Conservation (phyloP, 2,888 invertebrate species). For the Muscina levida region DNA sequence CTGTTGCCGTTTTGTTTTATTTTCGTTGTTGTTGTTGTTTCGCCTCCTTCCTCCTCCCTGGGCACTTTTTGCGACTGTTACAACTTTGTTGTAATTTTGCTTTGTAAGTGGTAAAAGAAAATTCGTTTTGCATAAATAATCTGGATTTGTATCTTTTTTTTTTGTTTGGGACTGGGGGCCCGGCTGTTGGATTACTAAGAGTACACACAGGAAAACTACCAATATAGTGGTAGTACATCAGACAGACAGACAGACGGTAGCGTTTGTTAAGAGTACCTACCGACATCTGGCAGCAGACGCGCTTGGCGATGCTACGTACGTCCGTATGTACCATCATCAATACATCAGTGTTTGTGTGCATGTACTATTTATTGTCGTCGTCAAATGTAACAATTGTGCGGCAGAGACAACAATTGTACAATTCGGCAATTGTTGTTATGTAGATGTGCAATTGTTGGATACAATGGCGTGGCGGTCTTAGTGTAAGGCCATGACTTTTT, state of each 20-base stretch:
- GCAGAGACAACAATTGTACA: constrained; percentile 31
- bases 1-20: constrained; percentile 9
- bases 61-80: too few relatives aligned
- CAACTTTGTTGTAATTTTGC: constrained; percentile 42
- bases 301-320: background rate
- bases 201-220: background rate
- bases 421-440: constrained; percentile 24
- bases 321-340: background rate
- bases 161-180: background rate
- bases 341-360: background rate
- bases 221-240: background rate
- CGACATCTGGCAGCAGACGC: background rate
- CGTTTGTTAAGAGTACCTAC: too few relatives aligned
- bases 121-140: constrained; percentile 46
- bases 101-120: constrained; percentile 37
- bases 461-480: background rate
- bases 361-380: constrained; percentile 40
- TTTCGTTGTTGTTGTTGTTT: constrained; percentile 16
- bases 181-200: background rate
- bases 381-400: constrained; percentile 36
- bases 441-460: background rate
- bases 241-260: too few relatives aligned
- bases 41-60: too few relatives aligned
- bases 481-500: constrained; percentile 15
- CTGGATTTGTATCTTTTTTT: constrained; percentile 32